These are phyloP conservation scores for Clavelina lepadiformis DNA, from an alignment of 23 tunicate species.

Conservation along the genomic window DNA sequence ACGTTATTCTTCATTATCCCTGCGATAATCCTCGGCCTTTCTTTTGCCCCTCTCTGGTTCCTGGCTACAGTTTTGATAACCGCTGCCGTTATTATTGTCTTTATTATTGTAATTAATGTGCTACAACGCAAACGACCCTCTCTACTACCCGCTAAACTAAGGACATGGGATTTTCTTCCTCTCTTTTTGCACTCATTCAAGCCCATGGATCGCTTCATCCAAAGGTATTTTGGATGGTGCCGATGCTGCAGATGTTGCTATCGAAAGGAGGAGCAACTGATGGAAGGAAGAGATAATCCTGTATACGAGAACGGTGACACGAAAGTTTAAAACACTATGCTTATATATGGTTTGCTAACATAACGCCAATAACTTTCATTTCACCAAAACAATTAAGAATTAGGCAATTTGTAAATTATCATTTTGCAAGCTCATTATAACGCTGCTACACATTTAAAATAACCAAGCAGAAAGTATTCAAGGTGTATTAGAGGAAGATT, in stretches of 20 bases:
- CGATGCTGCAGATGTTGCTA: constrained; percentile 33
- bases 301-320: no score
- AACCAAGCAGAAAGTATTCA: no score
- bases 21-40: constrained; percentile 27
- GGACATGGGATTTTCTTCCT: constrained; percentile 70
- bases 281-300: no score
- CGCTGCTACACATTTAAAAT: no score
- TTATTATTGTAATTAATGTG: constrained; percentile 40
- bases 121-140: constrained; percentile 47
- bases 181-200: constrained; percentile 45
- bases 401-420: no score
- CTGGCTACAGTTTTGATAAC: background rate
- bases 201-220: constrained; percentile 41
- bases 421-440: no score
- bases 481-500: no score
- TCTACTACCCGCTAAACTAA: constrained; percentile 34
- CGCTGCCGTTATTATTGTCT: constrained; percentile 1
- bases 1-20: constrained; percentile 43
- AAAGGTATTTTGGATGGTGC: constrained; percentile 31
- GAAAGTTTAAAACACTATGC: no score
- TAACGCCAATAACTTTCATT: no score
- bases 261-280: background rate
- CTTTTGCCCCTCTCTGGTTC: constrained; percentile 42
- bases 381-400: no score
- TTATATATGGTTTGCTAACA: no score